Evolutionary conservation across 2,888 invertebrate species (phyloP).

Genomic region (Cephus spinipes): DNA sequence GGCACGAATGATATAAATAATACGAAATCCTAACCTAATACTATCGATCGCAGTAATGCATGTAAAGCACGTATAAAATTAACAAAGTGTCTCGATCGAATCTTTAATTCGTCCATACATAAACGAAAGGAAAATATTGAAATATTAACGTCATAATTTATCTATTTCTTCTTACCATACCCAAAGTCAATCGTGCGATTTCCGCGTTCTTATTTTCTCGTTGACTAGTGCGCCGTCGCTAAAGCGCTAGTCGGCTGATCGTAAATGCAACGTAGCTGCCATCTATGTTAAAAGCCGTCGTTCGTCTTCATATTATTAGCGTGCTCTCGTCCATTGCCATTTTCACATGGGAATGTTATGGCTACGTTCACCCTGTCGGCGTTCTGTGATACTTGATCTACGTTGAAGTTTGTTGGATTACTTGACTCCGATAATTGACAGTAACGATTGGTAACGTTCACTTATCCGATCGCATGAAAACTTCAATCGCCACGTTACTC

Average conservation of each 20-base stretch:
- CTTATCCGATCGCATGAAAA: background rate
- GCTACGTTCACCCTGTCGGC: background rate
- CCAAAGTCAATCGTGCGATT: background rate
- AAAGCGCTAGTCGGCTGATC: background rate
- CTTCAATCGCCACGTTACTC: background rate
- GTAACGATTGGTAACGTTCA: background rate
- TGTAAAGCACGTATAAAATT: background rate
- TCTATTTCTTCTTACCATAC: background rate
- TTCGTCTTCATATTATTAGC: background rate
- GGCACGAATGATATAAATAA: background rate
- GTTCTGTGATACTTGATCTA: background rate
- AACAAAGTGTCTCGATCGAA: background rate
- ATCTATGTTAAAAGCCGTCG: background rate
- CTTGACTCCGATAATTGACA: background rate
- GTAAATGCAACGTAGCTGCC: background rate
- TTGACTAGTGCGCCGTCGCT: background rate
- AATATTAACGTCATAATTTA: background rate
- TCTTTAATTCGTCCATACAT: no score
- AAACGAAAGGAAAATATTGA: no score
- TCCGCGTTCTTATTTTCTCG: background rate
- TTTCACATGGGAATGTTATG: background rate
- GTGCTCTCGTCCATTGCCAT: background rate
- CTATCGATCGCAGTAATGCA: background rate
- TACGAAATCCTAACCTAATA: background rate
- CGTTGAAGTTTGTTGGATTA: background rate